Evolutionary conservation across 2,888 invertebrate species (phyloP), one percentile per base, ranked within the genome.

Genomic region (Andrena dorsata): DNA sequence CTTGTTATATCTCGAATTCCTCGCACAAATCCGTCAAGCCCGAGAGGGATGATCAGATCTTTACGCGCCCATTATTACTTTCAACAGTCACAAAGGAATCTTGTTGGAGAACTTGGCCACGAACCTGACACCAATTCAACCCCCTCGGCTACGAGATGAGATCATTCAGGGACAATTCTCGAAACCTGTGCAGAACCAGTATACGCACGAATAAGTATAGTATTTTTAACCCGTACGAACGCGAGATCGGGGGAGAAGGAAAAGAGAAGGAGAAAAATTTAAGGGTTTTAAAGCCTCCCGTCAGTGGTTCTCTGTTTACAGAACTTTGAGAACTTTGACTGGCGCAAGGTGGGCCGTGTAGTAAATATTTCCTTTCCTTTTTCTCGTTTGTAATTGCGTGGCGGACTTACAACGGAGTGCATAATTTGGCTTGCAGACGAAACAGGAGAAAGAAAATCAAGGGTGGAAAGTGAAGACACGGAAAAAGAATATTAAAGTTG

Each of bases 151-250:
- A 51, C 26, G 16, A 41, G 41, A 41, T 26, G 64, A 72, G n/a
- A 61, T 76, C 68, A 68, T 82, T 64, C 75, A 68, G 76, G 80
- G 83, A 70, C 73, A 76, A 82, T 86, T 84, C 76, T 80, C 65
- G 58, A 88, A 89, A 88, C 84, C 82, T 76, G 79, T 73, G 77
- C 74, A 23, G 51, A 82, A 82, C 79, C 80, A 75, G 80, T 80
- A 77, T 49, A 63, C 76, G 56, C 77, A 82, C 82, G 73, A 79
- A 74, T 75, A 78, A 47, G 83, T 82, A 86, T 83, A 83, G 86
- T 91, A 91, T 91, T 91, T 91, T 91, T 91, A 91, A 91, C 91
- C 83, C 83, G 77, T 60, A 63, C 79, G 77, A 66, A n/a, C 60
- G 26, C 35, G 63, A 70, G 49, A 71, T 60, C 66, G 71, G 78